These are phyloP conservation scores for Strigamia transsilvanica DNA, from an alignment of 2,888 invertebrate species.

Conservation along the genomic window DNA sequence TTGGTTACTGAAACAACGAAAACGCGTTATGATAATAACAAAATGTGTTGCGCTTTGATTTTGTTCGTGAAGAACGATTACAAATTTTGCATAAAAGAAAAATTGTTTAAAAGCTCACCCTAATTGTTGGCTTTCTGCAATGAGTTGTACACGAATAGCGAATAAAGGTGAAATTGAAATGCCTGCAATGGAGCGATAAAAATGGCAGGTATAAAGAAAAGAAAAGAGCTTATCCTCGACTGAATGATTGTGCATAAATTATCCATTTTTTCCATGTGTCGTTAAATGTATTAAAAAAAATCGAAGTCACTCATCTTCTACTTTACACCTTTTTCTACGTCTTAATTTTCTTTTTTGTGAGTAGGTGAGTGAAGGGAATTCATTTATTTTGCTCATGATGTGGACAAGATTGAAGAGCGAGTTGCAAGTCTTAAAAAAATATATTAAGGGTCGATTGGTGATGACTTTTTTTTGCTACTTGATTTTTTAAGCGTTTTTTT, in stretches of 20 bases:
- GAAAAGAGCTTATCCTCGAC: constrained; percentile 33
- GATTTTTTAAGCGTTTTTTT: neutral
- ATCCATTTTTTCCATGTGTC: constrained; percentile 1
- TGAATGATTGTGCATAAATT: constrained; percentile 27
- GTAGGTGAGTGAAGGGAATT: constrained; percentile 34
- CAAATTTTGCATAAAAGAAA: neutral
- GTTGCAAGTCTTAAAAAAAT: neutral
- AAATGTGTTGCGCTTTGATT: neutral
- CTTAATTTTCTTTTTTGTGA: constrained; percentile 18
- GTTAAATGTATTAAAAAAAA: neutral
- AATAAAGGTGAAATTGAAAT: constrained; percentile 30
- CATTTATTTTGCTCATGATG: constrained; percentile 1
- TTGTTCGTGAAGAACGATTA: neutral
- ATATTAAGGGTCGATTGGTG: neutral
- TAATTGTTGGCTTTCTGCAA: constrained; percentile 17
- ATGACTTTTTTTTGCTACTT: neutral
- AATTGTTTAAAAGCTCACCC: neutral
- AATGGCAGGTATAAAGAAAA: constrained; percentile 34
- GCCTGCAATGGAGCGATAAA: constrained; percentile 31
- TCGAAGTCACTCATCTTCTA: constrained; percentile 7
- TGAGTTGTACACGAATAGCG: neutral
- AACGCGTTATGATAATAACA: too few species aligned
- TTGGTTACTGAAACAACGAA: too few species aligned
- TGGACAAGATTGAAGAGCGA: constrained; percentile 46
- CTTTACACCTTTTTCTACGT: neutral